phyloP scores from a whole-genome alignment of 1,140 invertebrate genomes.

The Sinella curviseta region DNA sequence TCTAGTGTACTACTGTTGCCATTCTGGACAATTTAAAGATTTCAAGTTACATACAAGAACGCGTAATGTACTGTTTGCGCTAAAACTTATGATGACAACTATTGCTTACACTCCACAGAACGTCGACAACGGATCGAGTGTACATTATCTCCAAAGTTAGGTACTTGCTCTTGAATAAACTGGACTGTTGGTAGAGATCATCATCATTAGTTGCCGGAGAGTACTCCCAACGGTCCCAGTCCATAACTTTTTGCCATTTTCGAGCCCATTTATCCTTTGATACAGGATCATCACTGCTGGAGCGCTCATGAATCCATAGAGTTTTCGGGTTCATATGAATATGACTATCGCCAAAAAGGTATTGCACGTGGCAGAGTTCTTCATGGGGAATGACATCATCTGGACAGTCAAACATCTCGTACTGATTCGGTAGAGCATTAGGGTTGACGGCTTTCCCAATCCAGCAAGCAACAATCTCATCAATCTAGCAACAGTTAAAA shows the following conservation, averaged over 20 bases:
- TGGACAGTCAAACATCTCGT: not conserved
- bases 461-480: not conserved
- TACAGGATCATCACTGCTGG: not conserved
- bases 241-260: not conserved
- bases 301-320: not conserved
- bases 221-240: slow-evolving; percentile 1
- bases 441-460: not conserved
- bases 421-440: not conserved
- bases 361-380: not conserved
- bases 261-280: not conserved
- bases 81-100: not conserved
- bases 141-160: not conserved
- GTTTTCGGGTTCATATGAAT: not conserved
- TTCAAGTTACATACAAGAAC: too few relatives aligned
- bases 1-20: not conserved
- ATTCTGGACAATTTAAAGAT: not conserved
- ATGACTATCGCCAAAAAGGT: not conserved
- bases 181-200: not conserved
- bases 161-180: too few relatives aligned
- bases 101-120: not conserved
- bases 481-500: too few relatives aligned
- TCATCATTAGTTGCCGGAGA: not conserved
- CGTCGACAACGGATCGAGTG: not conserved
- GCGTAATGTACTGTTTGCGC: not conserved
- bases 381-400: not conserved